Evolutionary conservation across 2,113 vertebrate species (phyloP).

Genomic region (Nymphicus hollandicus): DNA sequence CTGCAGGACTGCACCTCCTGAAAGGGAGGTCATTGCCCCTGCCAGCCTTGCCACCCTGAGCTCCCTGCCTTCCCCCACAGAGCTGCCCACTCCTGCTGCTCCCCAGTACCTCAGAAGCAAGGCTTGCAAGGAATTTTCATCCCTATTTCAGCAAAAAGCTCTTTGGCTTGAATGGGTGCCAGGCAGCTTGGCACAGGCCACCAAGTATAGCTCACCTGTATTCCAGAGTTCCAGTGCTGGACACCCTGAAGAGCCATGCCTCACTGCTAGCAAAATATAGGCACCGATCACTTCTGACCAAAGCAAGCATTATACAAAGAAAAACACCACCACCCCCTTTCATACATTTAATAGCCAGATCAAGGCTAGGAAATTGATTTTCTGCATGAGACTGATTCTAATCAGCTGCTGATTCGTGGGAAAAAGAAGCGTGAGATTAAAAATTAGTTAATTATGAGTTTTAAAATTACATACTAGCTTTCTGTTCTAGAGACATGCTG

Average conservation of each 20-base stretch:
- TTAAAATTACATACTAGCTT: not conserved
- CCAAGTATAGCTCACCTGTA: not conserved
- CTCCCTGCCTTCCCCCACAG: not conserved
- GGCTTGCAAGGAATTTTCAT: not conserved
- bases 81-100: not conserved
- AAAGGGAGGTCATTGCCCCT: too few relatives aligned
- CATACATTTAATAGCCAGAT: not conserved
- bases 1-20: not conserved
- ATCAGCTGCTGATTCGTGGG: not conserved
- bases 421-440: not conserved
- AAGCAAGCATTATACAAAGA: not conserved
- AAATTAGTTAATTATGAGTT: not conserved
- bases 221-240: not conserved
- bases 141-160: not conserved
- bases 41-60: not conserved
- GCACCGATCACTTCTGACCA: not conserved
- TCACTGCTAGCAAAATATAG: not conserved
- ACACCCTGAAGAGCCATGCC: not conserved
- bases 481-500: not conserved
- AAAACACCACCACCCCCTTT: not conserved
- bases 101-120: not conserved
- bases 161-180: rapidly evolving
- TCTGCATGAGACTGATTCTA: not conserved
- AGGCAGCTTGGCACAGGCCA: not conserved
- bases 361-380: not conserved